Evolutionary conservation across 2,888 invertebrate genomes (phyloP), one percentile per base, ranked within the genome.

Genomic region (Physocephala rufipes): DNA sequence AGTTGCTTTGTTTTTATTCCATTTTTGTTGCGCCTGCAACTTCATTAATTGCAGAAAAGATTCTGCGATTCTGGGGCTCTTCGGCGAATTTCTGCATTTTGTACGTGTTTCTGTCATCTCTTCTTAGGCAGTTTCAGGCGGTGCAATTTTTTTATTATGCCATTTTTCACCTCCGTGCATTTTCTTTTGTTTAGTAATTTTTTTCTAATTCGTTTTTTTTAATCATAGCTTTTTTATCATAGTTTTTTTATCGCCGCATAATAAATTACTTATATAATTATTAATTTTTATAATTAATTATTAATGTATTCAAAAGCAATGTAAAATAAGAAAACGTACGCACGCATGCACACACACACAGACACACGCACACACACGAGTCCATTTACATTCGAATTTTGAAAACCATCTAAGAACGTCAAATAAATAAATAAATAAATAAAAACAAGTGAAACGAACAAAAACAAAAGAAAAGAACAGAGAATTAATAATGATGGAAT

Each of bases 11-110:
- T 80, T 78, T 53, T 53, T 81, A 81, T 81, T 81, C 79, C 81
- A 82, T 81, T 81, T 81, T 80, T 70, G 36, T 36, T 36, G 69
- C 78, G 77, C 78, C 79, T 79, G 80, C 82, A 81, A 80, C 82
- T 81, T 81, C 79, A 81, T 81, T 80, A 79, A 80, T 80, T 79
- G 80, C 79, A 78, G 80, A 79, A 77, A 45, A 16, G 30, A 65
- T 64, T 43, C 16, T 64, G 63, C 61, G 64, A 49, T n/a, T 49
- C 24, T 69, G 28, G 53, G 49, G 12, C n/a, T 49, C 63, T 36
- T n/a, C 63, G 36, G 19, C 43, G 2, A 13, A 12, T 16, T 51
- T 21, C 51, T 49, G 67, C 24, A 21, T n/a, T 51, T 43, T 16
- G 21, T 69, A 51, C 51, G 19, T 36, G 16, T 28, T n/a, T 19